Conservation (phyloP, 2,113 vertebrate species). For the Gyps fulvus region DNA sequence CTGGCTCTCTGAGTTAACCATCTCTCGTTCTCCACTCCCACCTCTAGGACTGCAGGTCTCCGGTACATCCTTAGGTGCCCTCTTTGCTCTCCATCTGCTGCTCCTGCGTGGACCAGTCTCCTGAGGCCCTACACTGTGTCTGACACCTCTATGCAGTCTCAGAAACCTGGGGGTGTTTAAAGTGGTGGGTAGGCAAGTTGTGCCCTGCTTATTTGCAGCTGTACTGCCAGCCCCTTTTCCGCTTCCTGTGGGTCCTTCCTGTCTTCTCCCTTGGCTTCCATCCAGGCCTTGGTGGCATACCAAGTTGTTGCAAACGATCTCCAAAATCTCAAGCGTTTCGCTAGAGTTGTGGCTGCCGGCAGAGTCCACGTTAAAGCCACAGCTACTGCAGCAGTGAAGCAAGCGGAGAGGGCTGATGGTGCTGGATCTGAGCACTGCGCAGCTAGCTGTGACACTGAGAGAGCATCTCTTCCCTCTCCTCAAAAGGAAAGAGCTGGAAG, state of each 20-base stretch:
- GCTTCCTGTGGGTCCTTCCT: neutral
- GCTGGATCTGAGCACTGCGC: neutral
- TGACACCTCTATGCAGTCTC: neutral
- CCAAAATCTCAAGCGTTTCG: neutral
- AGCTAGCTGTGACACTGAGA: neutral
- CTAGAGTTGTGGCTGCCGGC: neutral
- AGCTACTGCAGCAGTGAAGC: neutral
- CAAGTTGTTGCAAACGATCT: neutral
- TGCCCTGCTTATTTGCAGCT: neutral
- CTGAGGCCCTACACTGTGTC: neutral
- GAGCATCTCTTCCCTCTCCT: neutral
- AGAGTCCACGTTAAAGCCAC: fast-evolving
- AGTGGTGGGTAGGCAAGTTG: neutral
- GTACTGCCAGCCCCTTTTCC: neutral
- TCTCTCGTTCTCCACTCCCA: neutral
- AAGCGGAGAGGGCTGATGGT: neutral
- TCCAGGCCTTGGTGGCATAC: fast-evolving
- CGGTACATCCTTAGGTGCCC: neutral
- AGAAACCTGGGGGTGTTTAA: neutral
- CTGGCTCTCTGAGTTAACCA: neutral
- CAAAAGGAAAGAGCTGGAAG: neutral
- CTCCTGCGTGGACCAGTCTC: neutral
- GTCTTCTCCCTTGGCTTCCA: neutral
- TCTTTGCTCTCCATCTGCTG: neutral
- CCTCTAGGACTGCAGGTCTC: neutral